Conservation (phyloP, 2,797 vertebrate species). For the Artibeus lituratus region DNA sequence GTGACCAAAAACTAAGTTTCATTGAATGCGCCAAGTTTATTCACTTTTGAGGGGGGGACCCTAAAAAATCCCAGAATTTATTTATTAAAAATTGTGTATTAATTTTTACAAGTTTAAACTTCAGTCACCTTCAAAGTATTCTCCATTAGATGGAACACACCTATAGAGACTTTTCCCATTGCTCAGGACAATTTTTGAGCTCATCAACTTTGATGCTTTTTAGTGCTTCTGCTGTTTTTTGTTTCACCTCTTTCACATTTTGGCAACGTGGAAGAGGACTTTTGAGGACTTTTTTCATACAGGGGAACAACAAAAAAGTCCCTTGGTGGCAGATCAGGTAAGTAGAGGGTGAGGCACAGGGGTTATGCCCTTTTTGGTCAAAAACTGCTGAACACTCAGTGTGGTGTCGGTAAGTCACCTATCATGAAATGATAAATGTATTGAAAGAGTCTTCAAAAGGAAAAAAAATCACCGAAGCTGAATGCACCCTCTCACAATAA, state of each 20-base stretch:
- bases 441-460: no score
- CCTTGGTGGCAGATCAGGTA: no score
- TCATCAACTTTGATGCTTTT: not conserved
- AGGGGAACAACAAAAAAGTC: not conserved
- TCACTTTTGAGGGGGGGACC: not conserved
- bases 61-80: not conserved
- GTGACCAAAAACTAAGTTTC: slow-evolving; percentile 6
- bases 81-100: not conserved
- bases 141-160: not conserved
- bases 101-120: not conserved
- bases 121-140: not conserved
- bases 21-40: not conserved
- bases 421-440: no score
- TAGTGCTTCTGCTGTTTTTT: not conserved
- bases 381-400: no score
- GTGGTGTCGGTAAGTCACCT: no score
- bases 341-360: no score
- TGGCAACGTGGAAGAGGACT: no score
- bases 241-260: not conserved
- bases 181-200: not conserved
- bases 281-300: not conserved
- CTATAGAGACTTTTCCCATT: not conserved
- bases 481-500: no score
- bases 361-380: no score
- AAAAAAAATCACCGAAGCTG: no score